Evolutionary conservation across 2,888 invertebrate species (phyloP), one percentile per base, ranked within the genome.

Genomic region (Heliconius ismenius): DNA sequence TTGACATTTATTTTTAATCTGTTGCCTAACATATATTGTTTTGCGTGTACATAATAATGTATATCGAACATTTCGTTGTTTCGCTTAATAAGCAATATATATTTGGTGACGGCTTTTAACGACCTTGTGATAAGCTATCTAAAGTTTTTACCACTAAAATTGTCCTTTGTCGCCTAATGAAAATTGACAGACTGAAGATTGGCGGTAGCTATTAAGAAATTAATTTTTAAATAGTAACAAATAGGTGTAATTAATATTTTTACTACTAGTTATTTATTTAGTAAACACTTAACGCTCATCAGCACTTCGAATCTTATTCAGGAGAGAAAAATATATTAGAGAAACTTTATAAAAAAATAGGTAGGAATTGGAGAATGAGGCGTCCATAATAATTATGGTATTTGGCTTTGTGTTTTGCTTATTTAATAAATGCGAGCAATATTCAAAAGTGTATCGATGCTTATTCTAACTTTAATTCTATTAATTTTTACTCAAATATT

Each of bases 121-220:
- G 73, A 73, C 73, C 76, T 73, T 68, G 76, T 62, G 76, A 76
- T 76, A 76, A 73, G 73, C 18, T 73, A 76, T 68, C 72, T 72
- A 60, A 73, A 60, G 54, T 76, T 76, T 73, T 73, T 28, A 39
- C 65, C 28, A 26, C 26, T n/a, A 65, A 62, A 36, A 24, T 60
- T 76, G 21, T 62, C 39, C 67, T 65, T 62, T 73, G 64, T 39
- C 70, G 36, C 28, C 32, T 75, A 69, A 75, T 69, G 62, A 68
- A 68, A 69, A 36, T 75, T 43, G 32, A 70, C 54, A 54, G 54
- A 69, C 24, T 68, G 15, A 26, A 43, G 32, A 58, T 24, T 72
- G 65, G 39, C 58, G 62, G 43, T 62, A 49, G 18, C 3, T 32
- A 69, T 32, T n/a, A 24, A 21, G 15, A 60, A 68, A 63, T 69